phyloP scores from a whole-genome alignment of 2,797 vertebrate genomes.

The Takifugu ocellatus region DNA sequence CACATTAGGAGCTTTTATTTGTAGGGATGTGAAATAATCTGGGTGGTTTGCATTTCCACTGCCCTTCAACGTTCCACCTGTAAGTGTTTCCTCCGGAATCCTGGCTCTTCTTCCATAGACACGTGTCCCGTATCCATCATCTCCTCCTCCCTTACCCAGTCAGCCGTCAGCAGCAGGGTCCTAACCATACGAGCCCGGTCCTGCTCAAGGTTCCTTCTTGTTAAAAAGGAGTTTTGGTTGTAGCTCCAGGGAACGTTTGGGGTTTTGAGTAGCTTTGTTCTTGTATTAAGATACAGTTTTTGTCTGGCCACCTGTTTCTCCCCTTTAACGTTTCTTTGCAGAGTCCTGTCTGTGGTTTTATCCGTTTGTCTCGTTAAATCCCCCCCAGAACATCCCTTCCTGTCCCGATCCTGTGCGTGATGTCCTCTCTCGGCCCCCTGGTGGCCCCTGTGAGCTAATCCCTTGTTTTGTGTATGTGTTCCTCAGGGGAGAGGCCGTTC shows the following conservation, averaged over 20 bases:
- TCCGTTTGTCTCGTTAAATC: constrained; percentile 13
- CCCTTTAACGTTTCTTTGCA: constrained; percentile 8
- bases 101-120: no score
- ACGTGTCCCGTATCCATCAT: no score
- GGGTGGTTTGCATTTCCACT: not conserved
- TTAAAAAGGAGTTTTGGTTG: no score
- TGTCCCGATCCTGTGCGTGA: not conserved
- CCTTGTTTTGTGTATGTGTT: constrained; percentile 38
- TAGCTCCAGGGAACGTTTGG: no score
- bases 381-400: not conserved
- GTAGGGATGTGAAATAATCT: constrained; percentile 7
- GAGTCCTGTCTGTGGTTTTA: constrained; percentile 18
- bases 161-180: no score
- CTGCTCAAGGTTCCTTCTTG: no score
- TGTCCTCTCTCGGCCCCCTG: not conserved
- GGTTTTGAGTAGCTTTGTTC: no score
- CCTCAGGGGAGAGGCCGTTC: constrained; percentile 85
- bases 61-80: no score
- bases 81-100: no score
- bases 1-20: no score
- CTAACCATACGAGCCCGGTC: no score
- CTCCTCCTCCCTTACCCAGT: no score
- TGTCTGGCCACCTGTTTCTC: constrained; percentile 20
- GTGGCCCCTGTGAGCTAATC: constrained; percentile 19
- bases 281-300: not conserved